These are phyloP conservation scores for Subanguina moxae DNA, from an alignment of 1,140 invertebrate genomes.

Conservation along the genomic window DNA sequence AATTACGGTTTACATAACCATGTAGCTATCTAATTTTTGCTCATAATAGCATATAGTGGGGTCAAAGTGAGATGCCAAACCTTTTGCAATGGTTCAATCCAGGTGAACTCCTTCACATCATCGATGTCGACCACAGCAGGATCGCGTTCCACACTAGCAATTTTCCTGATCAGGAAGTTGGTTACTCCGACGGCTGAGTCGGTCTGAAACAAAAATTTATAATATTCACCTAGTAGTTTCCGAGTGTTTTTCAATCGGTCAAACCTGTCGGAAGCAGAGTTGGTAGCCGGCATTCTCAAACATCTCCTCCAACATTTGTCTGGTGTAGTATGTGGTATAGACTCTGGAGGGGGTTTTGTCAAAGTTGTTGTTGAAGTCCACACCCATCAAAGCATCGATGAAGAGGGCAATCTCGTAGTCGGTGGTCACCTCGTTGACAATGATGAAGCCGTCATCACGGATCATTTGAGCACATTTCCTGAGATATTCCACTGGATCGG, in stretches of 20 bases:
- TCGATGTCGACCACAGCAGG: slow-evolving; percentile 60
- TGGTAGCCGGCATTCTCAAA: slow-evolving; percentile 61
- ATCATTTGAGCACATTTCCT: slow-evolving; percentile 65
- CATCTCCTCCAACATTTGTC: slow-evolving; percentile 56
- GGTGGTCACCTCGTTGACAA: slow-evolving; percentile 61
- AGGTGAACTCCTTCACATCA: slow-evolving; percentile 63
- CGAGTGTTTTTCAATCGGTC: neutral
- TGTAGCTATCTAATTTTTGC: neutral
- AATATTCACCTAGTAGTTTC: no score
- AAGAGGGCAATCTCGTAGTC: slow-evolving; percentile 55
- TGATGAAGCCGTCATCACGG: slow-evolving; percentile 70
- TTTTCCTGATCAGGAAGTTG: slow-evolving; percentile 51
- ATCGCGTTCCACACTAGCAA: slow-evolving; percentile 37
- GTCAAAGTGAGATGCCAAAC: no score
- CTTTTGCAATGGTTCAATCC: slow-evolving; percentile 69
- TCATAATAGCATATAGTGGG: neutral
- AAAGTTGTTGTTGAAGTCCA: slow-evolving; percentile 61
- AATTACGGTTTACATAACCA: neutral
- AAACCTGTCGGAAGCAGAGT: slow-evolving; percentile 50
- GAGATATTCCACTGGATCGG: slow-evolving; percentile 58
- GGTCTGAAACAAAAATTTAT: slow-evolving; percentile 21
- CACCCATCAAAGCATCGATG: slow-evolving; percentile 66
- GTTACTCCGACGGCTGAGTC: slow-evolving; percentile 47
- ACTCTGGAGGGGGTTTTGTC: slow-evolving; percentile 20
- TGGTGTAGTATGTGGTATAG: slow-evolving; percentile 57